Base-by-base conservation (phyloP, 2,888 invertebrate genomes). In the Sepiola atlantica region DNA sequence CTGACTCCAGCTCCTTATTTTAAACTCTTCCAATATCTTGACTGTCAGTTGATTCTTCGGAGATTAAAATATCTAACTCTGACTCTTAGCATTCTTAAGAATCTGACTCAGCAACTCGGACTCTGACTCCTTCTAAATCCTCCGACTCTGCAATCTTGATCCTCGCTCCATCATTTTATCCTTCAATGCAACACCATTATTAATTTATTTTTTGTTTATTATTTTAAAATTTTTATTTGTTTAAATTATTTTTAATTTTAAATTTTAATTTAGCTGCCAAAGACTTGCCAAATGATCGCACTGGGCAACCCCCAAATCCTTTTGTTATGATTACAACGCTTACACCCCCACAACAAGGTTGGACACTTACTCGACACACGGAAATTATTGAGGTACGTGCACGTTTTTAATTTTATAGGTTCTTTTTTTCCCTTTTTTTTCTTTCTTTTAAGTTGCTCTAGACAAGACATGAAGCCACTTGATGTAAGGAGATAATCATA, bases 351-450 rank as follows among this genome's bases (percentile, higher is more conserved):
- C 96, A 97, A 94, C 96, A 97, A 94, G 96, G 96, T 61, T 99
- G 99, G 98, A 98, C 98, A 55, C 98, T 98, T 96, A 99, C 99
- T 97, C 98, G 98, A 12, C 98, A 98, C 95, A 99, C 99, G 1
- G 99, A 99, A 97, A 98, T 99, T 93, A 98, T 99, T 90, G 98
- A 99, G 98, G 99, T 98, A 97, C 97, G 97, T 77, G 95, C 61
- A n/a, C 54, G 35, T 24, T 95, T 95, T 95, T 77, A 90, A 35
- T 35, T 24, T 91, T 21, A 21, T 0, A 35, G n/a, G n/a, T n/a
- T 35, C 14, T 94, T 35, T 77, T n/a, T 77, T n/a, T n/a, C 12
- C 0, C 10, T n/a, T 77, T 77, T 6, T 77, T 45, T 45, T 45
- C 8, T 45, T 45, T 45, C 8, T 4, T 4, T 45, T 45, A 45